Evolutionary conservation across 1,140 invertebrate genomes (phyloP).

Genomic region (Hyles vespertilio): DNA sequence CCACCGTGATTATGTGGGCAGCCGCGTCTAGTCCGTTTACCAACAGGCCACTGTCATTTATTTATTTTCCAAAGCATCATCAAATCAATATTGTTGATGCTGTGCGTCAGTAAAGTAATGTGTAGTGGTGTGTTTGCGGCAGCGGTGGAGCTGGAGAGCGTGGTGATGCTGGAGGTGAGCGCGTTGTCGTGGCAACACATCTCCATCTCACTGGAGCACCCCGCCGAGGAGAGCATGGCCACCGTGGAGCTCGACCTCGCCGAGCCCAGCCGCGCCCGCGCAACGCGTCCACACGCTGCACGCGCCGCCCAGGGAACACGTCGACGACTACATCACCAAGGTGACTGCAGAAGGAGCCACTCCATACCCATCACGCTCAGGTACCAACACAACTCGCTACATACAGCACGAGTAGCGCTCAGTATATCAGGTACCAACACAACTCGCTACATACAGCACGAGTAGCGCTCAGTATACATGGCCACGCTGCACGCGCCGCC

Average conservation of each 20-base stretch:
- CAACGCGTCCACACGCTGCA: constrained; percentile 73
- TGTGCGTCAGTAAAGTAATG: neutral
- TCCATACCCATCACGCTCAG: constrained; percentile 92
- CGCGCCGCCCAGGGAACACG: constrained; percentile 70
- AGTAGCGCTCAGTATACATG: no score
- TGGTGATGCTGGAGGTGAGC: constrained; percentile 93
- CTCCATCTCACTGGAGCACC: constrained; percentile 94
- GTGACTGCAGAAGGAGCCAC: constrained; percentile 91
- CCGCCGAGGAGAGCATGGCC: constrained; percentile 92
- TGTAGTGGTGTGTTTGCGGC: constrained; percentile 13
- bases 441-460: no score
- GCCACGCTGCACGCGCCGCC: no score
- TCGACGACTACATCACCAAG: constrained; percentile 87
- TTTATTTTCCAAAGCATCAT: no score
- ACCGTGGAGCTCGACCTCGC: constrained; percentile 92
- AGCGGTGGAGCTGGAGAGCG: constrained; percentile 82
- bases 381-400: constrained; percentile 19
- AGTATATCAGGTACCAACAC: no score
- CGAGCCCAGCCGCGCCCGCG: constrained; percentile 85
- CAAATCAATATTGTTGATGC: no score
- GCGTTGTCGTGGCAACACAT: constrained; percentile 92
- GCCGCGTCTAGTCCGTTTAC: no score
- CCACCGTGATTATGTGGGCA: no score
- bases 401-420: no score
- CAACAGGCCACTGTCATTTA: no score